Conservation (phyloP, 2,797 vertebrate species). For the Eidolon dupreanum region DNA sequence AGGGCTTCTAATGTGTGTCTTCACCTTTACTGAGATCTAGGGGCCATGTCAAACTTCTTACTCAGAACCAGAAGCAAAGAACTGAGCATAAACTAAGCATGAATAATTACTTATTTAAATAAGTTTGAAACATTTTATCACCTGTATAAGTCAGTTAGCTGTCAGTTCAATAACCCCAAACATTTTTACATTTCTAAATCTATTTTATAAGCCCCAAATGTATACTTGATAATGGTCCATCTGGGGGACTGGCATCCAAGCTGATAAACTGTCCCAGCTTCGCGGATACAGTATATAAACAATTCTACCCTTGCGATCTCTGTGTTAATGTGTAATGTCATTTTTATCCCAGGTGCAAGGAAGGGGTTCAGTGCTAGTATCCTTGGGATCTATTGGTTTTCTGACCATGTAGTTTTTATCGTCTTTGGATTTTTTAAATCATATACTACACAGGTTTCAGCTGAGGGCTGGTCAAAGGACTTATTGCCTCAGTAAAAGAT, state of each 20-base stretch:
- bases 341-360: not conserved
- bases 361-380: not conserved
- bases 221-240: not conserved
- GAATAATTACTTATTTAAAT: not conserved
- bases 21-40: not conserved
- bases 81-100: not conserved
- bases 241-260: not conserved
- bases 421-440: not conserved
- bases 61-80: not conserved
- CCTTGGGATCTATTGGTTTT: not conserved
- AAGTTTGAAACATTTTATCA: not conserved
- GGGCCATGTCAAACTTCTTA: not conserved
- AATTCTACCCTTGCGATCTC: not conserved
- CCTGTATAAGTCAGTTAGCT: not conserved
- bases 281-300: not conserved
- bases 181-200: conserved; percentile 38
- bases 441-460: not conserved
- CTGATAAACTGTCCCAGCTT: not conserved
- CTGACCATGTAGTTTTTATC: not conserved
- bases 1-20: not conserved
- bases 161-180: conserved; percentile 21
- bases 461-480: not conserved
- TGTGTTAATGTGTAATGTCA: not conserved
- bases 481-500: not conserved
- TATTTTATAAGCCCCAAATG: not conserved